These are phyloP conservation scores for Brienomyrus longianalis DNA, from an alignment of 2,113 vertebrate species.

Conservation along the genomic window DNA sequence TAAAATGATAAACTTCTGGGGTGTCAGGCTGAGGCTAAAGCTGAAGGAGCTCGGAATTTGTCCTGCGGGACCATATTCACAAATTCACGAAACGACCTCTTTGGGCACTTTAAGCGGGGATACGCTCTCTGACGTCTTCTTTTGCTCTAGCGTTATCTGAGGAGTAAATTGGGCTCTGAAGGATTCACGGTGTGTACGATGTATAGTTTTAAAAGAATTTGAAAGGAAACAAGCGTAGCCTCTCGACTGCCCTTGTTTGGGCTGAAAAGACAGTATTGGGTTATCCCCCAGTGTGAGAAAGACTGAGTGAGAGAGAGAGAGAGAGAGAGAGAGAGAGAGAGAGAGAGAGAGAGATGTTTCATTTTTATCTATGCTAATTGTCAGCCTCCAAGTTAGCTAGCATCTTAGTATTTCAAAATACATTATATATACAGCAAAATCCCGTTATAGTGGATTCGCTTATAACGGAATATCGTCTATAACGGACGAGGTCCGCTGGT, in stretches of 20 bases:
- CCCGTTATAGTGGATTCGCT: too few relatives aligned
- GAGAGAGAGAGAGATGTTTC: not conserved
- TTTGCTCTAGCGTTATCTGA: not conserved
- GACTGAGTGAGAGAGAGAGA: not conserved
- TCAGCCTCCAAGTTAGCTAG: not conserved
- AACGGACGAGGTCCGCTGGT: too few relatives aligned
- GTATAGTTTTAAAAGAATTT: not conserved
- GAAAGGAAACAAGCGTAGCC: not conserved
- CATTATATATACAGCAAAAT: not conserved
- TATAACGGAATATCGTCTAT: too few relatives aligned
- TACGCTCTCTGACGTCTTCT: not conserved
- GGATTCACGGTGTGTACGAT: not conserved
- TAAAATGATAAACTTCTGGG: not conserved
- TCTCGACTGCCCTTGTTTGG: slow-evolving; percentile 1
- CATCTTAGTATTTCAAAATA: not conserved
- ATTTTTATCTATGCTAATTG: not conserved
- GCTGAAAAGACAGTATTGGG: not conserved
- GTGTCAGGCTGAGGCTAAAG: not conserved
- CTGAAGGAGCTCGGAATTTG: not conserved
- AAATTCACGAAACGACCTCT: not conserved
- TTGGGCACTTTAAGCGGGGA: not conserved
- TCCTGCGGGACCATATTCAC: not conserved
- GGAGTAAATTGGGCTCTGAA: not conserved
- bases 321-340: not conserved
- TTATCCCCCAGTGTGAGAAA: not conserved